Conservation (phyloP, 2,113 vertebrate species). For the Hepsetus odoe region DNA sequence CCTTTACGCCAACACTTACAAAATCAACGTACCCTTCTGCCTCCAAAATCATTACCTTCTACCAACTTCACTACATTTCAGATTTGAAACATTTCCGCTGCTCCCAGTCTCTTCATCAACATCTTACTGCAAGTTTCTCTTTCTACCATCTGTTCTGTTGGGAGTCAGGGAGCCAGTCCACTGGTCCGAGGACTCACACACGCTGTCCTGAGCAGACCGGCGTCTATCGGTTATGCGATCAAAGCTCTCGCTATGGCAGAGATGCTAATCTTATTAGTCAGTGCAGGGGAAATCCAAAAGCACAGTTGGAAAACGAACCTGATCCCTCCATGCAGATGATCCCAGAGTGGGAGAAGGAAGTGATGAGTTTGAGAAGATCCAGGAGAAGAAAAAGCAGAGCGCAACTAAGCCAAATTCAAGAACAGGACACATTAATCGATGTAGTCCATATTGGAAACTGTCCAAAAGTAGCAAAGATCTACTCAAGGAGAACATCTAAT, state of each 20-base stretch:
- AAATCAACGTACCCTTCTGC: neutral
- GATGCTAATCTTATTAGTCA: conserved; percentile 62
- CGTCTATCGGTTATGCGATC: neutral
- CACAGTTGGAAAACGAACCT: neutral
- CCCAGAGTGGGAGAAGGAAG: neutral
- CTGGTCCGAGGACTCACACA: neutral
- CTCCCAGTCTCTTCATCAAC: neutral
- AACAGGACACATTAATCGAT: too few relatives aligned
- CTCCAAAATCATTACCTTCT: neutral
- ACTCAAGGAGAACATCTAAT: too few relatives aligned
- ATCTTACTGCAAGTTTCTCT: neutral
- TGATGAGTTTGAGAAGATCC: conserved; percentile 14
- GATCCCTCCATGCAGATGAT: neutral
- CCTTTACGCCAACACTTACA: neutral
- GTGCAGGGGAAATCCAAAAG: conserved; percentile 52
- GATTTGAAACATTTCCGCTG: neutral
- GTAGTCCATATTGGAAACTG: too few relatives aligned
- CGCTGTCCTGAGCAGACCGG: neutral
- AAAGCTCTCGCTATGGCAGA: conserved; percentile 13
- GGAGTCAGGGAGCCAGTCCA: neutral
- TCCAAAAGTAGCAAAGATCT: too few relatives aligned
- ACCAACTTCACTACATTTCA: neutral
- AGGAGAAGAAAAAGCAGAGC: neutral
- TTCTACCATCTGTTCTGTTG: neutral
- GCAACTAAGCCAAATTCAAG: neutral